These are phyloP conservation scores for Saxidomus purpurata DNA, from an alignment of 1,140 invertebrate species.

Conservation along the genomic window DNA sequence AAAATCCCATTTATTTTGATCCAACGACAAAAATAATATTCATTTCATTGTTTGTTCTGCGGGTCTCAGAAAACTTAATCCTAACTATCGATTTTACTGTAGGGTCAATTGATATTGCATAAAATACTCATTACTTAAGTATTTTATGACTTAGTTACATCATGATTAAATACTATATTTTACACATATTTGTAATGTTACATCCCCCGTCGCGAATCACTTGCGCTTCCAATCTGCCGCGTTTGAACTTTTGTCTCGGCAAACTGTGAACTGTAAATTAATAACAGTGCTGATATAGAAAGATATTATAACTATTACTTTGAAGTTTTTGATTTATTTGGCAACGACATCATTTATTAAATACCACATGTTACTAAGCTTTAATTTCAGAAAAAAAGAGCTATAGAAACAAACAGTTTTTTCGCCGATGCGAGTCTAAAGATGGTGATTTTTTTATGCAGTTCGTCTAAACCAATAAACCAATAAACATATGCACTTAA, in stretches of 20 bases:
- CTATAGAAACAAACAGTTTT: too few species aligned
- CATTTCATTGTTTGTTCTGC: constrained; percentile 15
- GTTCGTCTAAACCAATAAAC: too few species aligned
- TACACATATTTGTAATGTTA: not conserved
- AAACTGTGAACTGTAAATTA: not conserved
- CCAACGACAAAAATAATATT: not conserved
- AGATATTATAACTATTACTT: too few species aligned
- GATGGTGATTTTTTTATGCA: too few species aligned
- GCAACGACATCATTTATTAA: not conserved
- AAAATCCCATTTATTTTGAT: constrained; percentile 20
- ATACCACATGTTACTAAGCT: too few species aligned
- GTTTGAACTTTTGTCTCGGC: not conserved
- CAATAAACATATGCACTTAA: too few species aligned
- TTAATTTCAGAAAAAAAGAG: too few species aligned
- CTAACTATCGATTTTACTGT: not conserved
- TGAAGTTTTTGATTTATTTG: not conserved
- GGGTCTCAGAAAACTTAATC: not conserved
- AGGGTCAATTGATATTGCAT: not conserved
- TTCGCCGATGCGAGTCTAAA: too few species aligned
- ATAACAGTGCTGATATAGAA: too few species aligned
- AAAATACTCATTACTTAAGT: constrained; percentile 1
- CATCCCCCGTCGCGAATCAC: not conserved
- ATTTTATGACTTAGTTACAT: not conserved
- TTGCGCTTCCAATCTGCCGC: not conserved
- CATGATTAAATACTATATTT: not conserved